Base-by-base conservation (phyloP, 2,888 invertebrate species). In the Steinernema hermaphroditum region DNA sequence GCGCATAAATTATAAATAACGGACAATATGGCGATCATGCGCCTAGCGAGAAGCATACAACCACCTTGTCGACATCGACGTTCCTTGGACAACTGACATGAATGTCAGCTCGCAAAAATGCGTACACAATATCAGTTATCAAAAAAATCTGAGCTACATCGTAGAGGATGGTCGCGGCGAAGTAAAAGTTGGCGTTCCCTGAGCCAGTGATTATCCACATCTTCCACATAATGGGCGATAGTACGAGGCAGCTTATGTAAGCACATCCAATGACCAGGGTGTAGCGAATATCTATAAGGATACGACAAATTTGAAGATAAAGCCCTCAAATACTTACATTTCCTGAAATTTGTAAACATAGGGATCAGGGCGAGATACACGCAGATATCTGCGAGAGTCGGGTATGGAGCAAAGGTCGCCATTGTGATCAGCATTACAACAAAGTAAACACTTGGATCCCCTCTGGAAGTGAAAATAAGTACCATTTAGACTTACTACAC, bases 161-260 rank as follows among this genome's bases (percentile, higher is more conserved):
- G 88, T 94, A 96, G 0, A 93, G 94, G 27, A 98, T 90, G 0
- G 96, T 96, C 0, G 96, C 93, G 43, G 96, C 97, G 88, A 98
- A 99, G 89, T 96, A 99, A 88, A 98, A 99, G 89, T 99, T 99
- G 0, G 98, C 96, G 90, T 99, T 99, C 6, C 97, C 98, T 50
- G 96, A 96, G 49, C 96, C 94, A 12, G 94, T 92, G 88, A 94
- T 94, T 81, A 98, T 94, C 98, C 98, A 99, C 49, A 98, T 90
- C 87, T 97, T 93, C 94, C 96, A 97, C 71, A 97, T 91, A 1
- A 95, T 93, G 0, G 98, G 85, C 70, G 94, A 94, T 81, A 98
- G 91, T 2, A 93, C 92, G 37, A 94, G 91, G 19, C 94, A 93
- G 72, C 93, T 92, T 69, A 95, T 90, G 86, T 96, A 91, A 85